phyloP scores from a whole-genome alignment of 2,113 vertebrate genomes.

The Oxyura jamaicensis region DNA sequence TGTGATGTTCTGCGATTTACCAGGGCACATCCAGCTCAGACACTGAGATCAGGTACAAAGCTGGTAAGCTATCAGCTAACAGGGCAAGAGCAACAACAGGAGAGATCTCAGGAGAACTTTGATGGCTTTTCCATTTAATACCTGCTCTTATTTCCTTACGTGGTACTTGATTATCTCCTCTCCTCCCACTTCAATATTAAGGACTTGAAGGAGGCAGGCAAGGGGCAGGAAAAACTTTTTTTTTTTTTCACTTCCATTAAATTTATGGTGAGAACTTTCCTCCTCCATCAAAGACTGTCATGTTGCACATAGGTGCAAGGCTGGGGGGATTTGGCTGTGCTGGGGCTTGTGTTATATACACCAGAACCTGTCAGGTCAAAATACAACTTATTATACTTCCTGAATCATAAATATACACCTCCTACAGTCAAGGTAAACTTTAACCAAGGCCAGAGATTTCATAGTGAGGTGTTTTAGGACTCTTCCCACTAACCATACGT shows the following conservation, averaged over 20 bases:
- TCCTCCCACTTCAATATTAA: neutral
- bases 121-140: neutral
- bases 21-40: neutral
- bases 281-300: neutral
- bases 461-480: neutral
- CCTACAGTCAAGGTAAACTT: neutral
- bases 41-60: neutral
- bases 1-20: neutral
- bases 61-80: neutral
- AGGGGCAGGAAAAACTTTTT: neutral
- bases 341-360: neutral
- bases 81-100: neutral
- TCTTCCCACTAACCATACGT: neutral
- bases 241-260: neutral
- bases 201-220: neutral
- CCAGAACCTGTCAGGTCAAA: neutral
- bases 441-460: neutral
- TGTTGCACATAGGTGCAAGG: neutral
- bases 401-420: neutral
- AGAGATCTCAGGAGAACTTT: neutral
- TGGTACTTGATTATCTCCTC: neutral
- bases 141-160: neutral
- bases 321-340: neutral
- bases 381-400: neutral
- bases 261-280: accelerated